Evolutionary conservation across 2,888 invertebrate genomes (phyloP).

Genomic region (Temnothorax rugatulus): DNA sequence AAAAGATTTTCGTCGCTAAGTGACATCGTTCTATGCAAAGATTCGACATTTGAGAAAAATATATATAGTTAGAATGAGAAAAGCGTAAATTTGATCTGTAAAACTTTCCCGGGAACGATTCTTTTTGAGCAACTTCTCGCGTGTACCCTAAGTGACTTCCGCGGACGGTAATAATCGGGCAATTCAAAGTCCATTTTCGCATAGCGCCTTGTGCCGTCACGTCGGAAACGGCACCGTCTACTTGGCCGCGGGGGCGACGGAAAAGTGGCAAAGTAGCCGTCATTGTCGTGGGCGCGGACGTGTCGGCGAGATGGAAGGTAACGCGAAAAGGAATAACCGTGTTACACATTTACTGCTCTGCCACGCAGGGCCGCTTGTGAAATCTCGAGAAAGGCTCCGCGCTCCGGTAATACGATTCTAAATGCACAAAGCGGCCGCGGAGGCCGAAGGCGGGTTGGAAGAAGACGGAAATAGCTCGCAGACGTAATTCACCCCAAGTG

Average conservation of each 20-base stretch:
- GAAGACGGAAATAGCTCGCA: slow-evolving; percentile 56
- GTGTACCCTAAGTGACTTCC: slow-evolving; percentile 62
- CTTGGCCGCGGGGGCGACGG: slow-evolving; percentile 36
- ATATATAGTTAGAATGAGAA: not conserved
- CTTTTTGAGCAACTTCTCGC: slow-evolving; percentile 12
- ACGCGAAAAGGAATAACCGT: slow-evolving; percentile 70
- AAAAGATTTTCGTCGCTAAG: not conserved
- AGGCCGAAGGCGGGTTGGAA: slow-evolving; percentile 31
- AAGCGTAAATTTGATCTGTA: not conserved
- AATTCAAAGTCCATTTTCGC: slow-evolving; percentile 83
- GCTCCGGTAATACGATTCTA: slow-evolving; percentile 74
- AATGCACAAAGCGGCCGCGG: slow-evolving; percentile 73
- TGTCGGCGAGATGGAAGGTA: slow-evolving; percentile 57
- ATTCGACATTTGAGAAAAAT: slow-evolving; percentile 10
- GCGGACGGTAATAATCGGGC: slow-evolving; percentile 73
- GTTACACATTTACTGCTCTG: slow-evolving; percentile 72
- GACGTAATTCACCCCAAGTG: slow-evolving; percentile 72
- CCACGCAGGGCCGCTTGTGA: slow-evolving; percentile 49
- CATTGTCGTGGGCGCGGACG: slow-evolving; percentile 71
- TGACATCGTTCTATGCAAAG: not conserved
- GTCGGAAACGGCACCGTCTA: slow-evolving; percentile 20
- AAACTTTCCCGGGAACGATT: not conserved
- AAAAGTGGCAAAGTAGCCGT: slow-evolving; percentile 69
- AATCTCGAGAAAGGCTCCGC: slow-evolving; percentile 57
- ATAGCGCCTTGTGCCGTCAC: slow-evolving; percentile 73